Evolutionary conservation across 2,113 vertebrate species (phyloP), one percentile per base, ranked within the genome.

Genomic region (Perognathus longimembris): DNA sequence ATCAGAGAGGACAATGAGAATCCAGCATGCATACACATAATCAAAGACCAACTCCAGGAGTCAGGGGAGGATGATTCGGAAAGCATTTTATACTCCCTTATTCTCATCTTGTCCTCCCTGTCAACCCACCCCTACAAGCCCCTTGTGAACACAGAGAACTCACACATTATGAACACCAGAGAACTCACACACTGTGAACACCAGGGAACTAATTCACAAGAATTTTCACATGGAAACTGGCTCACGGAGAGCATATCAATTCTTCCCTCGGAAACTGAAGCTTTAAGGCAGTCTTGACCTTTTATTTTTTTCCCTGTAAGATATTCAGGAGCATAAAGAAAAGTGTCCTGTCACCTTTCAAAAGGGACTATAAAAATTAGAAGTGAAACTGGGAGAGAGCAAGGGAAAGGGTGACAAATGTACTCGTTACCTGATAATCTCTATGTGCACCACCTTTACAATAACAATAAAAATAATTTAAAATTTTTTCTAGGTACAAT

Each of bases 171-270:
- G 50, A n/a, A 40, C 1, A 40, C 1, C 38, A 89, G 18, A 54
- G 50, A 54, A 54, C 50, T 45, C 45, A 45, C 45, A 45, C 45
- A 45, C 3, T 64, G n/a, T 38, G 50, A n/a, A 8, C 45, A 45
- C 45, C 45, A 45, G 45, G 9, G 45, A 45, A 45, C 45, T 45
- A 76, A 85, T 38, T 66, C n/a, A 69, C 32, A 96, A 10, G 30
- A 84, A 38, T 92, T 82, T 90, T 70, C 70, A 70, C n/a, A 22
- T 67, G 42, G 50, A 59, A 89, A 54, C 54, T 79, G 69, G 42
- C 54, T 70, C 75, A 3, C 32, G 36, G 61, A 69, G 2, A 92
- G 30, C 9, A 24, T 38, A 10, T 1, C 34, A 63, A 26, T 12
- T 80, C 80, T 91, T 76, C 24, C 54, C 61, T 83, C 74, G 87